Evolutionary conservation across 2,797 vertebrate genomes (phyloP), one percentile per base, ranked within the genome.

Genomic region (Vireo griseus): DNA sequence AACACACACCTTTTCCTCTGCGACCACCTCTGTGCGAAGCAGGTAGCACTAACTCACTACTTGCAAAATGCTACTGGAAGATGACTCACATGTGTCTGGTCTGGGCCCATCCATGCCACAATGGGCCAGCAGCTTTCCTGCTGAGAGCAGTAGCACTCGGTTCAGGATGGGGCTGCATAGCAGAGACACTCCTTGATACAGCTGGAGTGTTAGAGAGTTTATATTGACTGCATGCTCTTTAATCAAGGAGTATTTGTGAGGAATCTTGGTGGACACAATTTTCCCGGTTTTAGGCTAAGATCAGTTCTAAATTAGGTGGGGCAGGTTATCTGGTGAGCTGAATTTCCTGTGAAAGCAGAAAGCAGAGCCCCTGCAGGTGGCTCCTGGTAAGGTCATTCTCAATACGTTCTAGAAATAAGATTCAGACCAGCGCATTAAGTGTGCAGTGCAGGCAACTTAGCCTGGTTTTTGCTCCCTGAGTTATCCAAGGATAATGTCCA

Each of bases 11-110:
- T 61, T 77, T 55, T 69, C 39, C 72, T 67, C 54, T 63, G 13
- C 0, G 2, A 39, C 5, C 20, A 26, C 21, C 8, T 7, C 2
- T 15, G 11, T 48, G 20, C 1, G 2, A 78, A 84, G 40, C 26
- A 58, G 80, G 37, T 8, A 2, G 14, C 33, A 29, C 25, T 61
- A 39, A 37, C 55, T 29, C 13, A 37, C 83, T 44, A 28, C 7
- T 44, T 42, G 7, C 33, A 78, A 74, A 90, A 78, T 24, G 21
- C 20, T 71, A 52, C 39, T 25, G n/a, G 54, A 72, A 28, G 11
- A 11, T 57, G 26, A 33, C 6, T 40, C 0, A 0, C 0, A 0
- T 19, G 20, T 45, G 9, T 69, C 45, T 76, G 33, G 29, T 50
- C 12, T 17, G n/a, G 4, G 45, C 50, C 31, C 40, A 11, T 13